Evolutionary conservation across 2,113 vertebrate genomes (phyloP), one percentile per base, ranked within the genome.

Genomic region (Connochaetes taurinus): DNA sequence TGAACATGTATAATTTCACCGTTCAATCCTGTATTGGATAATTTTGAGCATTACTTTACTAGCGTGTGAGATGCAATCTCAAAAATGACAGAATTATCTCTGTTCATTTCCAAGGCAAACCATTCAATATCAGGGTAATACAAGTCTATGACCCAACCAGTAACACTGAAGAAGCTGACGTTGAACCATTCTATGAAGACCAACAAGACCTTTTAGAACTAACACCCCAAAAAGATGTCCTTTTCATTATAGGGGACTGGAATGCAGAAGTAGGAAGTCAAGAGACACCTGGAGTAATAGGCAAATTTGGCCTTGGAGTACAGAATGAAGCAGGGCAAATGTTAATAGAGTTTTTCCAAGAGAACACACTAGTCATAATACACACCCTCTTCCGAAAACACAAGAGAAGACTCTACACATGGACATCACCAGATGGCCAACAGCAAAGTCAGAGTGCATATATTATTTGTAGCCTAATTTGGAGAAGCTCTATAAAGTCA

Each of bases 211-310:
- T 36, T 71, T 71, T 23, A 71, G 17, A 71, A 36, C 0, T 11
- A 23, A 71, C 17, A 36, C 4, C 4, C 16, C 2, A 0, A 36
- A 36, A 67, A 71, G 4, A 36, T 36, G 2, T 36, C 17, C 9
- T 71, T 71, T 36, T 36, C 9, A 71, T 23, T 36, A 36, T 23
- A 36, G 4, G 9, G n/a, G 2, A 71, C n/a, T 36, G 9, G 4
- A 71, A 71, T 71, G n/a, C n/a, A 71, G 21, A 71, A 36, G n/a
- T 11, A 21, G n/a, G 9, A 71, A 36, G 64, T 12, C 64, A 71
- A 71, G 64, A 23, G 2, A 36, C n/a, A 67, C 64, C 33, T 67
- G 16, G 33, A 67, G 33, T n/a, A 67, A 67, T 9, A 36, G 33
- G 4, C 16, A 67, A n/a, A 67, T 67, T 67, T 36, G 17, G 4